These are phyloP conservation scores for Alviniconcha marisindica DNA, from an alignment of 1,140 invertebrate species.

Conservation along the genomic window DNA sequence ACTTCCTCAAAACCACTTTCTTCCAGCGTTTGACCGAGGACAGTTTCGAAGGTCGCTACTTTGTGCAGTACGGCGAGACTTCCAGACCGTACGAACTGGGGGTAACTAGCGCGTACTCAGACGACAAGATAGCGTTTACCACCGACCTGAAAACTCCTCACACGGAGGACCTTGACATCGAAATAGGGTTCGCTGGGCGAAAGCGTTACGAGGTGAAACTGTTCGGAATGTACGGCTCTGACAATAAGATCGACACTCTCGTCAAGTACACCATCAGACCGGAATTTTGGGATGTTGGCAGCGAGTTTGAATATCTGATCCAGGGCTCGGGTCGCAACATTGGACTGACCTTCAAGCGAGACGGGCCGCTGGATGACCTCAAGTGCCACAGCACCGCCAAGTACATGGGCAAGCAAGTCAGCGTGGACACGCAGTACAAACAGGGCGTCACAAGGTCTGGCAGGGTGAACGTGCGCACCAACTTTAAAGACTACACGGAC, in stretches of 20 bases:
- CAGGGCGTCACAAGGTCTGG: conserved; percentile 14
- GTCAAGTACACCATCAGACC: conserved; percentile 18
- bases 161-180: conserved; percentile 29
- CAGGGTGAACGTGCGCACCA: background rate
- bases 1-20: conserved; percentile 36
- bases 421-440: background rate
- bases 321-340: conserved; percentile 8
- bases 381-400: conserved; percentile 4
- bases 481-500: conserved; percentile 30
- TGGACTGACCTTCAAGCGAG: conserved; percentile 10
- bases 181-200: background rate
- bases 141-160: conserved; percentile 41
- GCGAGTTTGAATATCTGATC: conserved; percentile 35
- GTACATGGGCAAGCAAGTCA: conserved; percentile 34
- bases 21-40: conserved; percentile 16
- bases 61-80: conserved; percentile 22
- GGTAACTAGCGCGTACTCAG: background rate
- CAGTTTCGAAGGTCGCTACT: conserved; percentile 29
- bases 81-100: conserved; percentile 14
- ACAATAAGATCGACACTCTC: conserved; percentile 23
- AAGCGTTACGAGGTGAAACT: conserved; percentile 10
- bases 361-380: conserved; percentile 29
- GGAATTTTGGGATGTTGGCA: background rate
- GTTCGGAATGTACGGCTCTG: conserved; percentile 8
- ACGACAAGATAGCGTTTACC: conserved; percentile 9